Evolutionary conservation across 64 coral and sea anemone species (phyloP), one percentile per base, ranked within the genome.

Genomic region (Stylophora pistillata): DNA sequence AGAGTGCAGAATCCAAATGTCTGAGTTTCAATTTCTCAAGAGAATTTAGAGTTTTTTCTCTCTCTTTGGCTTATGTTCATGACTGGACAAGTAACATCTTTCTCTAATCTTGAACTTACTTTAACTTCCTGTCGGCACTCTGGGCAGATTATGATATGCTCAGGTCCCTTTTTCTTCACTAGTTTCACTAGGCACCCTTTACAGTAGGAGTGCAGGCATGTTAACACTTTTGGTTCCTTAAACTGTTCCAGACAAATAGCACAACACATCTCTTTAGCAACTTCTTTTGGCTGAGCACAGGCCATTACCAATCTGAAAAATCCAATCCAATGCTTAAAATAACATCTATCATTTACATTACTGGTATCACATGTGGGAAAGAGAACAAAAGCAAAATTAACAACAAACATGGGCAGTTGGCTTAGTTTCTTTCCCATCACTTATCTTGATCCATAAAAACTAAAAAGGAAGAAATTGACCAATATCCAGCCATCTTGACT

Each of bases 171-270:
- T 66, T 91, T 52, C 37, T 91, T 71, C 58, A 85, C 15, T 23
- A 91, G 30, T 65, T 91, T 69, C n/a, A 16, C 72, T 58, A 91
- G 81, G 81, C 89, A 91, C 72, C 65, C 34, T 69, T 70, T 91
- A 65, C 89, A 91, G 89, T 91, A 91, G 56, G 89, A 85, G 89
- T 91, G 89, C 16, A 91, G 80, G 69, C 89, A 91, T 56, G 78
- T 71, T 21, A 91, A 26, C 52, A 91, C 89, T 85, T 86, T 91
- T 16, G 89, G 89, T 73, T 91, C 80, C 54, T 91, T 85, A 17
- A 85, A 91, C 34, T 85, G 72, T 55, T 85, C 89, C 56, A 91
- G 7, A 34, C 89, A 91, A 13, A 91, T 56, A 15, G 89, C 80
- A 86, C 89, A 91, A 30, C 72, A 54, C 3, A 91, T 27, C 6